These are phyloP conservation scores for Hoplostethus atlanticus DNA, from an alignment of 2,797 vertebrate species.

Conservation along the genomic window DNA sequence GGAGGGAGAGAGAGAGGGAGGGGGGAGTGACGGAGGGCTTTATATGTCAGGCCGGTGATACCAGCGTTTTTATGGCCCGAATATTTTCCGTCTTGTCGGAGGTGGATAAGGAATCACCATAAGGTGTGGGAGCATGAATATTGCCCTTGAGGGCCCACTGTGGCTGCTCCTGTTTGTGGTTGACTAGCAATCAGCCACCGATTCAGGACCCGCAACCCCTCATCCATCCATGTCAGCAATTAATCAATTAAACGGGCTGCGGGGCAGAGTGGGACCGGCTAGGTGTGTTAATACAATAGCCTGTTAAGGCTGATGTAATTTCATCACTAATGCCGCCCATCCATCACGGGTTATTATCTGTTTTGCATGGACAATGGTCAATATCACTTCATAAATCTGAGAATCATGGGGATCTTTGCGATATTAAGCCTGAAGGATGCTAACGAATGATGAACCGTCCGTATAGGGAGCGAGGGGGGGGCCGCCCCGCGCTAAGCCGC, in stretches of 20 bases:
- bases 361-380: constrained; percentile 78
- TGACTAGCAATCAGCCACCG: constrained; percentile 83
- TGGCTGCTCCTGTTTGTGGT: constrained; percentile 81
- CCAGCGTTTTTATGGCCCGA: constrained; percentile 78
- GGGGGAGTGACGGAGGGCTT: constrained; percentile 72
- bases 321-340: constrained; percentile 82
- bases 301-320: constrained; percentile 83
- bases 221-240: constrained; percentile 83
- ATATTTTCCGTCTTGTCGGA: constrained; percentile 82
- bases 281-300: constrained; percentile 82
- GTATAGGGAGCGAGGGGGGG: constrained; percentile 1
- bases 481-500: too few relatives aligned
- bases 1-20: constrained; percentile 26
- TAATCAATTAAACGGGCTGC: constrained; percentile 82
- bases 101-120: constrained; percentile 81
- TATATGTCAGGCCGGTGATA: constrained; percentile 80
- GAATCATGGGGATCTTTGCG: constrained; percentile 63
- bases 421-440: constrained; percentile 65
- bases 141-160: constrained; percentile 80
- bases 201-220: constrained; percentile 77
- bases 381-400: constrained; percentile 79
- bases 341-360: constrained; percentile 80
- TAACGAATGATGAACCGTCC: constrained; percentile 53
- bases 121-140: constrained; percentile 81
- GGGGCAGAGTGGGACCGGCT: constrained; percentile 66